Evolutionary conservation across 1,140 invertebrate species (phyloP), one percentile per base, ranked within the genome.

Genomic region (Drosophila kohkoa): DNA sequence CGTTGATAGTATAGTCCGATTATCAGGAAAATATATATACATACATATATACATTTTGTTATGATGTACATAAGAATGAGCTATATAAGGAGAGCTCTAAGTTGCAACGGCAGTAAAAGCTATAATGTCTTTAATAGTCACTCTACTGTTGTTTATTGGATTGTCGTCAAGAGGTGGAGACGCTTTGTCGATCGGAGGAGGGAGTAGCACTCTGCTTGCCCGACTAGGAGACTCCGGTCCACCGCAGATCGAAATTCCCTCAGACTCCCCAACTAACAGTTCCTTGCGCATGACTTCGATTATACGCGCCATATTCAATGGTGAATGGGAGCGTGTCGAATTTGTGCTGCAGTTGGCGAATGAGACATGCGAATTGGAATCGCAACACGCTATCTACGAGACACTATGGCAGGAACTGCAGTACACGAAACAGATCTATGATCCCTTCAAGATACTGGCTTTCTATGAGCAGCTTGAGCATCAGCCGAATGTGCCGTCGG

Each of bases 361-460:
- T 43, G 3, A 43, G 41, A 4, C n/a, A n/a, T 13, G 1, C n/a
- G n/a, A 11, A 4, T 3, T 43, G 41, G 41, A 43, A 13, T 5
- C n/a, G n/a, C n/a, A 13, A 3, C 41, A 55, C 15, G 85, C 41
- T 3, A 13, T 43, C 41, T 43, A 13, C n/a, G n/a, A 72, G 3
- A 78, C 75, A 0, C 30, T 89, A 8, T 89, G 85, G 85, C 67
- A 74, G 51, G 81, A 89, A 20, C 13, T 85, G n/a, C 81, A 85
- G 57, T 75, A 76, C 10, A 83, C 71, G 5, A 73, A 71, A 13
- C 78, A 81, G 51, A 74, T 81, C 48, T 79, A 90, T 20, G 57
- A 89, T 70, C 81, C 86, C 1, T 10, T 55, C 0, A 66, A 71
- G 38, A 43, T 89, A 11, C 16, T 89, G 5, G 72, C 81, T 5